phyloP scores from a whole-genome alignment of 2,113 vertebrate species.

The Hyaena hyaena region DNA sequence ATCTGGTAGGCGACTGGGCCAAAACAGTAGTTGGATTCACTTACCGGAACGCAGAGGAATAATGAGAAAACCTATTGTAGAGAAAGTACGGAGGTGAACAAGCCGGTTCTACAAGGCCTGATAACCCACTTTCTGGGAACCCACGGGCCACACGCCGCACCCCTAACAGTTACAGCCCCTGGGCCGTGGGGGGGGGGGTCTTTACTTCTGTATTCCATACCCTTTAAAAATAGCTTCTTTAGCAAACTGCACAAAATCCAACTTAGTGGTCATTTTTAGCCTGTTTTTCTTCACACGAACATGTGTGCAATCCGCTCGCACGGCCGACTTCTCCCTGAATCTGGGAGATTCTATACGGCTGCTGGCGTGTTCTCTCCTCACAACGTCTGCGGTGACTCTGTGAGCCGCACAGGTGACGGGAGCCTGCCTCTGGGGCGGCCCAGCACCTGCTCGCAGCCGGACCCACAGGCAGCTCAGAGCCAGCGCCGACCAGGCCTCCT shows the following conservation, averaged over 20 bases:
- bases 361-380: fast-evolving
- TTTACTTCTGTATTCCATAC: background rate
- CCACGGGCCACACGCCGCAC: too few relatives aligned
- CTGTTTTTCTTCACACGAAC: background rate
- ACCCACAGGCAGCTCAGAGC: fast-evolving
- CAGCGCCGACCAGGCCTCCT: background rate
- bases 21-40: background rate
- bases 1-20: fast-evolving
- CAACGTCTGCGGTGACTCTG: fast-evolving
- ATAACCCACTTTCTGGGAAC: too few relatives aligned
- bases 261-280: background rate
- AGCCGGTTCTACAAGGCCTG: background rate
- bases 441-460: background rate
- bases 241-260: background rate
- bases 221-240: background rate
- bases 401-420: fast-evolving
- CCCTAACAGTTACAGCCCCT: fast-evolving
- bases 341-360: background rate
- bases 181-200: fast-evolving
- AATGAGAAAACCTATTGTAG: fast-evolving
- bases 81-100: too few relatives aligned
- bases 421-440: background rate
- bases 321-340: background rate
- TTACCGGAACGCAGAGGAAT: background rate
- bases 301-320: fast-evolving